Evolutionary conservation across 64 coral and sea anemone genomes (phyloP).

Genomic region (Montipora foliosa): DNA sequence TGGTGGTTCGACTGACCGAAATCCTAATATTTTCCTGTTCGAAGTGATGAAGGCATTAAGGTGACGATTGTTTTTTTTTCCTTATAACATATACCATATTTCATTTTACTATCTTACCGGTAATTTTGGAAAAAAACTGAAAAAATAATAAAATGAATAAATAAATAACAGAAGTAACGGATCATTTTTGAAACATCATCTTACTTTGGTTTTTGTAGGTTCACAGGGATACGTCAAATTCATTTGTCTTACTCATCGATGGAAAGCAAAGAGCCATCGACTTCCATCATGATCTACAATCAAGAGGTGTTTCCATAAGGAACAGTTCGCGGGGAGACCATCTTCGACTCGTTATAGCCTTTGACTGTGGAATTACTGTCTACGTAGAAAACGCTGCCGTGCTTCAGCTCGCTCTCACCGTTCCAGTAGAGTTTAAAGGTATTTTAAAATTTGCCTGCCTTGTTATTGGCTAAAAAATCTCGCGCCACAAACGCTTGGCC

Average conservation of each 20-base stretch:
- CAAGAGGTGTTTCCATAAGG: background rate
- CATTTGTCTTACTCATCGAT: slow-evolving; percentile 45
- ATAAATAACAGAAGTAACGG: no score
- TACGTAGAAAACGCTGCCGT: slow-evolving; percentile 38
- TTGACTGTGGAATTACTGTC: slow-evolving; percentile 52
- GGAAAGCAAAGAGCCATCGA: slow-evolving; percentile 8
- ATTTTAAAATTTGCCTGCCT: background rate
- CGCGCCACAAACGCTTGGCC: background rate
- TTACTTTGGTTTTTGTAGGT: slow-evolving; percentile 12
- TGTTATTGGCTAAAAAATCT: no score
- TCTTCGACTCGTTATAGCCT: slow-evolving; percentile 1
- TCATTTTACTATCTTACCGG: no score
- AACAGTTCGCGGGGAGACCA: background rate
- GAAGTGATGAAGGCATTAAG: no score
- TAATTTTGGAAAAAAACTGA: no score
- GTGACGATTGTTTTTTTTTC: no score
- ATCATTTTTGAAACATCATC: background rate
- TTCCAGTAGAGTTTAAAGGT: slow-evolving; percentile 67
- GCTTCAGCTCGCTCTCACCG: slow-evolving; percentile 46
- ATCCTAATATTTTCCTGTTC: no score
- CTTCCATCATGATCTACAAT: slow-evolving; percentile 1
- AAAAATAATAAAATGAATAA: no score
- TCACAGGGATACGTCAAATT: background rate
- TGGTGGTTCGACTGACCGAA: no score
- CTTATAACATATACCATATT: no score